Evolutionary conservation across 2,113 vertebrate species (phyloP).

Genomic region (Benthochromis sp.): DNA sequence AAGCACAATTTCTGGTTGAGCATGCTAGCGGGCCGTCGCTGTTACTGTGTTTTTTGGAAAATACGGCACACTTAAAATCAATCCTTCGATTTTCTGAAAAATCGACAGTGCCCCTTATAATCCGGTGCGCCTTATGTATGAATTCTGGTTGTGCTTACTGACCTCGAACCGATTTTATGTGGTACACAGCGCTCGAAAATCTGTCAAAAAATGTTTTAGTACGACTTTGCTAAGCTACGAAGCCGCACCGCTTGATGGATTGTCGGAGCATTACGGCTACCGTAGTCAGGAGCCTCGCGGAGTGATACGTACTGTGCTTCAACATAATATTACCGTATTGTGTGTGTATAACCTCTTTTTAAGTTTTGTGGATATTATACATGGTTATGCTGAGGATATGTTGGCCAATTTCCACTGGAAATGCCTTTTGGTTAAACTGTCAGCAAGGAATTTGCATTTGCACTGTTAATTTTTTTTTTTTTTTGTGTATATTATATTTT

Average conservation of each 20-base stretch:
- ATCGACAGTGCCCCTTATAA: neutral
- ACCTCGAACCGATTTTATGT: neutral
- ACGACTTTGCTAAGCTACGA: accelerated
- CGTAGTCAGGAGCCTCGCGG: neutral
- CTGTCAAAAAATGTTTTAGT: neutral
- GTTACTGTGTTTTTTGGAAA: accelerated
- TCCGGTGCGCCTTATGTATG: accelerated
- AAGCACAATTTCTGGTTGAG: neutral
- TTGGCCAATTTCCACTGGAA: neutral
- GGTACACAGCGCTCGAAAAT: accelerated
- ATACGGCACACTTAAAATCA: neutral
- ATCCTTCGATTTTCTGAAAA: accelerated
- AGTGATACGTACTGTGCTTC: neutral
- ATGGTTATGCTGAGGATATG: neutral
- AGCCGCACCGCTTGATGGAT: accelerated
- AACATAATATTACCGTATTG: neutral
- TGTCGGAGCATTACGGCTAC: neutral
- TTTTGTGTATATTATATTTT: no score
- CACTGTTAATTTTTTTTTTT: neutral
- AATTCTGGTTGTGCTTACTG: neutral
- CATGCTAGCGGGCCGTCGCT: accelerated
- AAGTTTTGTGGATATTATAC: neutral
- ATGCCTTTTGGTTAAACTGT: no score
- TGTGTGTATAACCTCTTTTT: neutral
- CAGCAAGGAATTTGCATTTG: neutral